These are phyloP conservation scores for Mythimna vitellina DNA, from an alignment of 2,888 invertebrate genomes.

Conservation along the genomic window DNA sequence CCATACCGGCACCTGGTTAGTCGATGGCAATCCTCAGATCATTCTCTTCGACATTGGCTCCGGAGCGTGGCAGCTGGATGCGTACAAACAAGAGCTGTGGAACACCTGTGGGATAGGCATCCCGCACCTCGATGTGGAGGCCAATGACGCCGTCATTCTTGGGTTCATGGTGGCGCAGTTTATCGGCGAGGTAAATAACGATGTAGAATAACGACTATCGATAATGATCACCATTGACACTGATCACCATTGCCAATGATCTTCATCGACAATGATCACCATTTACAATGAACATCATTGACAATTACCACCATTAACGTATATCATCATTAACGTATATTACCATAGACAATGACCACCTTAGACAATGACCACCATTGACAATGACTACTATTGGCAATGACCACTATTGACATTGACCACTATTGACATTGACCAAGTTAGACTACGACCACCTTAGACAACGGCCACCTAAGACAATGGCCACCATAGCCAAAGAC, in stretches of 20 bases:
- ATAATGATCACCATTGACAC: background rate
- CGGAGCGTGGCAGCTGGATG: slow-evolving; percentile 98
- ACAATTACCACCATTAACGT: no score
- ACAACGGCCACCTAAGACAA: background rate
- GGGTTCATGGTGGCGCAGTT: slow-evolving; percentile 99
- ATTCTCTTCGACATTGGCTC: slow-evolving; percentile 99
- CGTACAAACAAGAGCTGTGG: slow-evolving; percentile 98
- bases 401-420: background rate
- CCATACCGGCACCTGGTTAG: slow-evolving; percentile 99
- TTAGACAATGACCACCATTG: no score
- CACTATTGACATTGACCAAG: no score
- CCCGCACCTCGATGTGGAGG: slow-evolving; percentile 98
- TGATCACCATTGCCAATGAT: background rate
- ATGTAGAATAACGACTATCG: background rate
- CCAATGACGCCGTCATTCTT: slow-evolving; percentile 98
- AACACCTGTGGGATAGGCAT: slow-evolving; percentile 95
- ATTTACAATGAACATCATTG: no score
- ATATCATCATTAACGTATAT: no score
- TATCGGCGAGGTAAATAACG: slow-evolving; percentile 93
- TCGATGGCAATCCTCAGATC: slow-evolving; percentile 99
- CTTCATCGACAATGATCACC: no score
- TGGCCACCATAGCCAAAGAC: background rate
- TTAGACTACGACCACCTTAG: background rate
- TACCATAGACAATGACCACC: background rate
- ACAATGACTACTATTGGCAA: background rate